phyloP scores from a whole-genome alignment of 2,888 invertebrate genomes.

The Atrina japonica region DNA sequence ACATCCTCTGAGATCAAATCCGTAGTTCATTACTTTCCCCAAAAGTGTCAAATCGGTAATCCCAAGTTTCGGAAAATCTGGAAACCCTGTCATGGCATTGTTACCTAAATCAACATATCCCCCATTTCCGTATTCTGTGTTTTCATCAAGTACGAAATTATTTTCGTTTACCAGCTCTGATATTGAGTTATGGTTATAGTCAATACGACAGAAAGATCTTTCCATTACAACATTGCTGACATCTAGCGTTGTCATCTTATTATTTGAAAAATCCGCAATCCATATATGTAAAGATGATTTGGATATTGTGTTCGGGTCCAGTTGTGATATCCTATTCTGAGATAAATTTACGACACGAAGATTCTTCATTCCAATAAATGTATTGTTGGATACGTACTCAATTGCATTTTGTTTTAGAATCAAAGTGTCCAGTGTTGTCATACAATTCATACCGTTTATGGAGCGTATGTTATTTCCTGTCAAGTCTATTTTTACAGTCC shows the following conservation, averaged over 20 bases:
- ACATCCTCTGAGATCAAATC: background rate
- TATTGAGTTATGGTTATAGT: constrained; percentile 10
- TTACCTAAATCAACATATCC: constrained; percentile 11
- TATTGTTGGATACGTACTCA: background rate
- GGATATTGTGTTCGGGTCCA: constrained; percentile 18
- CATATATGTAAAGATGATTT: background rate
- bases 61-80: constrained; percentile 22
- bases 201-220: constrained; percentile 13
- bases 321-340: background rate
- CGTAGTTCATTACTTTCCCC: background rate
- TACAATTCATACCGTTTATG: constrained; percentile 23
- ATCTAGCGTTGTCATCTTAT: constrained; percentile 11
- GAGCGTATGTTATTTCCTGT: constrained; percentile 9
- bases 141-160: background rate
- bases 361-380: constrained; percentile 10
- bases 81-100: background rate
- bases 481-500: constrained; percentile 16
- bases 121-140: constrained; percentile 16
- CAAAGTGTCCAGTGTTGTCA: constrained; percentile 11
- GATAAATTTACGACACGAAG: constrained; percentile 16
- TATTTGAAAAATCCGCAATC: constrained; percentile 3
- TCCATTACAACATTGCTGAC: constrained; percentile 20
- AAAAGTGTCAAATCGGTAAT: background rate
- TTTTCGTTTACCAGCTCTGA: constrained; percentile 5
- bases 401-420: constrained; percentile 16